Evolutionary conservation across 2,113 vertebrate species (phyloP), one percentile per base, ranked within the genome.

Genomic region (Siphamia tubifer): DNA sequence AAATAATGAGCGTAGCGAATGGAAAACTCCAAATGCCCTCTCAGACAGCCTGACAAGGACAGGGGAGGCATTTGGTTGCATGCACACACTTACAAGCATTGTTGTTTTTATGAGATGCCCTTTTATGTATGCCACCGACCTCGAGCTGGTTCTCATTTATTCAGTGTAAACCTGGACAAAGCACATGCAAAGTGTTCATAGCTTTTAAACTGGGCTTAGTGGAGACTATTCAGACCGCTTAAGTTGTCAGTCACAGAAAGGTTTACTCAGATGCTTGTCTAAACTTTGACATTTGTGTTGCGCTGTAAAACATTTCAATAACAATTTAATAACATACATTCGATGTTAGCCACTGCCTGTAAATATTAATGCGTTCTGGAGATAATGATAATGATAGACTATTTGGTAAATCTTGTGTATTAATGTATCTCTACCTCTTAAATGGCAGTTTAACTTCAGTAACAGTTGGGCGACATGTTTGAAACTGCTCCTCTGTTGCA

Each of bases 1-100:
- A 82, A 85, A 72, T 87, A 87, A 88, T 68, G 68, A 88, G 87
- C 67, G 35, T 55, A 44, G 52, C 77, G 9, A 84, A 89, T 74
- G 67, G 67, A 69, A 73, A 75, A 61, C 66, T 76, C 61, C 43
- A 55, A 65, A 76, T 73, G 74, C 45, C 66, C 56, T 68, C 30
- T 42, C 47, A 62, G 58, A 74, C 52, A 62, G 54, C 53, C 74
- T n/a, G 48, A 68, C 66, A 57, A 85, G 72, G 78, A 69, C 72
- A 23, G 23, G 31, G 30, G 39, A 66, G 63, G 62, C 56, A 19
- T 54, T 32, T 25, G 31, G 21, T 28, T 58, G 16, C 23, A 40
- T 30, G 54, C 35, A 28, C 57, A 51, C 51, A 73, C 58, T 77
- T 69, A 35, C 45, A 48, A 47, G 54, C 61, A 61, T 49, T 56